Conservation (phyloP, 1,140 invertebrate species). For the Bombus breviceps region DNA sequence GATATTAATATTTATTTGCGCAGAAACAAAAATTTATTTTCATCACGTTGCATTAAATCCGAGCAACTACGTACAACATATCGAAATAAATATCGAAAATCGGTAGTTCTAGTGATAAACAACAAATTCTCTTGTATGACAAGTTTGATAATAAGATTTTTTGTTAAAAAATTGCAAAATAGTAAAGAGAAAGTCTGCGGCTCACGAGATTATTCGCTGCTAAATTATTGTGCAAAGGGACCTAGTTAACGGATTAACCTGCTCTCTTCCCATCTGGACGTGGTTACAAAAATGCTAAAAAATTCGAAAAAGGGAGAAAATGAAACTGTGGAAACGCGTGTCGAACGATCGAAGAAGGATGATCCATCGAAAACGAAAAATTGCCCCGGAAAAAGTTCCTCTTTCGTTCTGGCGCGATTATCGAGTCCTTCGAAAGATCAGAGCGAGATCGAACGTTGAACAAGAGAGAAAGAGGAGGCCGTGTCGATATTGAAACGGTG, state of each 20-base stretch:
- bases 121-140: too few species aligned
- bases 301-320: not conserved
- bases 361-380: not conserved
- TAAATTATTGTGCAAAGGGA: not conserved
- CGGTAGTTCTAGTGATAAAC: too few species aligned
- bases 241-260: not conserved
- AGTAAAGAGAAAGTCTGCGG: not conserved
- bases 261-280: not conserved
- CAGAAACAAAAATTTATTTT: too few species aligned
- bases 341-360: not conserved
- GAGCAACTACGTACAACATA: too few species aligned
- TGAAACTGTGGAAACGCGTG: not conserved
- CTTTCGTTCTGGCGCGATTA: slow-evolving; percentile 16
- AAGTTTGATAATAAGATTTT: too few species aligned
- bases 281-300: not conserved
- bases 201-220: not conserved
- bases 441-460: not conserved
- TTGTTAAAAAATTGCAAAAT: not conserved
- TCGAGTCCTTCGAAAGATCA: slow-evolving; percentile 38
- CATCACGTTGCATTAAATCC: too few species aligned
- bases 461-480: not conserved
- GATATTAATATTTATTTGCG: too few species aligned
- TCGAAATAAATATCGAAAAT: too few species aligned
- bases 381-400: not conserved
- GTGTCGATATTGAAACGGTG: slow-evolving; percentile 48